Base-by-base conservation (phyloP, 2,113 vertebrate genomes). In the Austrofundulus limnaeus region DNA sequence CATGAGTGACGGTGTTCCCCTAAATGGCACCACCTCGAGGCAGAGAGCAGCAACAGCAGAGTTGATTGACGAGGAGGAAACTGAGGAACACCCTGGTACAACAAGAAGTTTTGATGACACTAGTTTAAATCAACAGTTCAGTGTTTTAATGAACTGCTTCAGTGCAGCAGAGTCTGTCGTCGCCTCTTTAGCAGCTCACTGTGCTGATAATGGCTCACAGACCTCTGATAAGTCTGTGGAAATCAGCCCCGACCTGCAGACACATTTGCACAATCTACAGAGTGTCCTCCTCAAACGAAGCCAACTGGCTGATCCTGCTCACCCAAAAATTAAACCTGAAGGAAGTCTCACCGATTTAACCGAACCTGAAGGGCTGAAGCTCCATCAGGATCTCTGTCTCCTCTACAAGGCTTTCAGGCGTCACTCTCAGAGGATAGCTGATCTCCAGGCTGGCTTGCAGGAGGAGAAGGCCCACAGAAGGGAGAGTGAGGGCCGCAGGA, bases 191-290 rank as follows among this genome's bases (percentile, higher is more conserved):
- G 59, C 82, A n/a, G 85, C 75, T 16, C 77, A 82, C 68, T 87
- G 83, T 23, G 74, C 73, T 38, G 67, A 73, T 7, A 46, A 37
- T 7, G 37, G 59, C 52, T 42, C 67, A 1, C 31, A 24, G 1
- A 25, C 63, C 19, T 57, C 75, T 58, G 52, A 34, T 19, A 61
- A 52, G 25, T 53, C 70, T 17, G 65, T 81, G 23, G 63, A 46
- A 25, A 58, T 41, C 5, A 54, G 15, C 48, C 7, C 61, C 10
- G 79, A 87, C 16, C 74, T 93, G 17, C 72, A 87, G 39, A 69
- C 55, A 5, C 70, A 87, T 48, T 75, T 93, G 41, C 85, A 90
- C 39, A 74, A 77, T 57, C 89, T 93, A 51, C 85, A 87, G 38
- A 61, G 23, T 28, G 85, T 77, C 5, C 71, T 92, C 17, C 52